These are phyloP conservation scores for Agrochola litura DNA, from an alignment of 2,888 invertebrate genomes.

Conservation along the genomic window DNA sequence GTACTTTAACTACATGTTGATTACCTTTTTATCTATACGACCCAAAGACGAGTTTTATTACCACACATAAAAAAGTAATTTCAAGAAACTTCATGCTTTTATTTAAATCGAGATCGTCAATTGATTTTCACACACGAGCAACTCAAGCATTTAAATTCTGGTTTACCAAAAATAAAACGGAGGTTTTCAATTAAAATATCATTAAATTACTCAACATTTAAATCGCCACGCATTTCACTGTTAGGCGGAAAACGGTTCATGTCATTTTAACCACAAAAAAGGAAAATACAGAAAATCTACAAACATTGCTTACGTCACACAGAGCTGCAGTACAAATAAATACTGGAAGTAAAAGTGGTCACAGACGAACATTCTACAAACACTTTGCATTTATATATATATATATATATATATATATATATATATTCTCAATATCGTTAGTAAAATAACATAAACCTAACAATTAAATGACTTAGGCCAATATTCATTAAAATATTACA, in stretches of 20 bases:
- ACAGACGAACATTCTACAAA: background rate
- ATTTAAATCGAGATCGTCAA: background rate
- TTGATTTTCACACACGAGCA: constrained; percentile 6
- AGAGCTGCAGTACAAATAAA: background rate
- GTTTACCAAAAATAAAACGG: constrained; percentile 35
- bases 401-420: too few relatives aligned
- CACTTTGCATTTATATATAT: background rate
- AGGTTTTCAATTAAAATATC: constrained; percentile 52
- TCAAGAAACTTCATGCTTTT: background rate
- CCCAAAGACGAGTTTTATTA: constrained; percentile 10
- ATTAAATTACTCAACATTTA: constrained; percentile 49
- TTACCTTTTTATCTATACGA: constrained; percentile 2
- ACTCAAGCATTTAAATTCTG: constrained; percentile 20
- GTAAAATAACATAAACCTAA: too few relatives aligned
- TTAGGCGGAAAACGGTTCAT: constrained; percentile 30
- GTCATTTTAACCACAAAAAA: constrained; percentile 12
- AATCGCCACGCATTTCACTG: constrained; percentile 51
- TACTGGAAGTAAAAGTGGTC: background rate
- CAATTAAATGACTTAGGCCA: too few relatives aligned
- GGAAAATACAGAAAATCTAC: constrained; percentile 23
- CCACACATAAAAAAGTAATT: constrained; percentile 17
- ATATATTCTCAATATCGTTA: too few relatives aligned
- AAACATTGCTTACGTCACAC: background rate
- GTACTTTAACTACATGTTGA: background rate
- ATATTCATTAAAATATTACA: too few relatives aligned